Evolutionary conservation across 2,888 invertebrate species (phyloP).

Genomic region (Mythimna impura): DNA sequence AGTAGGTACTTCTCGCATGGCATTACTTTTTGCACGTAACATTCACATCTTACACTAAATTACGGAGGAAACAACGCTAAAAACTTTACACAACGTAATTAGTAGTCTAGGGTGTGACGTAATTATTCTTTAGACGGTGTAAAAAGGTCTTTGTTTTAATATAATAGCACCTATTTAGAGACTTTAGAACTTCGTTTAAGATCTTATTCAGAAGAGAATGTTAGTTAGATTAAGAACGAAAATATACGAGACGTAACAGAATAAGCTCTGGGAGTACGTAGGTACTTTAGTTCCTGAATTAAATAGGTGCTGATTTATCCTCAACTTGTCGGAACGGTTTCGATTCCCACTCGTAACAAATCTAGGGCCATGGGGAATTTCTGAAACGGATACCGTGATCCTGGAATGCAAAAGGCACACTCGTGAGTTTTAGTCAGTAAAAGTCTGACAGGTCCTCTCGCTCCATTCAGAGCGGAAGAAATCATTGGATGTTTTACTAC

Average conservation of each 20-base stretch:
- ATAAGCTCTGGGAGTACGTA: neutral
- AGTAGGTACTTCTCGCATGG: slow-evolving; percentile 11
- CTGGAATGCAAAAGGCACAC: too few species aligned
- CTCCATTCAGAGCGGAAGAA: too few species aligned
- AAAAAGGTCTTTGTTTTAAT: slow-evolving; percentile 44
- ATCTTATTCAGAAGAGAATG: neutral
- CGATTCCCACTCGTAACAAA: too few species aligned
- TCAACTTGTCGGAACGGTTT: too few species aligned
- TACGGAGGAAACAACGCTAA: slow-evolving; percentile 13
- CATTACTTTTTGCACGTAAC: slow-evolving; percentile 9
- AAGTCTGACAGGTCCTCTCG: too few species aligned
- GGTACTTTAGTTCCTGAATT: neutral
- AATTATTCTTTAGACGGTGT: slow-evolving; percentile 48
- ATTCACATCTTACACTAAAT: slow-evolving; percentile 19
- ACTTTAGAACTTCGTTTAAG: slow-evolving; percentile 10
- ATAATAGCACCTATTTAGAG: slow-evolving; percentile 30
- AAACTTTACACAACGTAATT: slow-evolving; percentile 52
- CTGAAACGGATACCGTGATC: too few species aligned
- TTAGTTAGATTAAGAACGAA: neutral
- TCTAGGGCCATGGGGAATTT: too few species aligned
- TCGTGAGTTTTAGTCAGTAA: too few species aligned
- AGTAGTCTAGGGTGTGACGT: slow-evolving; percentile 30
- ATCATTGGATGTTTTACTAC: too few species aligned
- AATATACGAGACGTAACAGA: neutral
- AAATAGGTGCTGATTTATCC: neutral